A percentile compares a stretch with the other conserved stretches of the same genome.
Evolutionary conservation across 1,140 invertebrate genomes (phyloP).

Genomic region (Cydia pomonella): DNA sequence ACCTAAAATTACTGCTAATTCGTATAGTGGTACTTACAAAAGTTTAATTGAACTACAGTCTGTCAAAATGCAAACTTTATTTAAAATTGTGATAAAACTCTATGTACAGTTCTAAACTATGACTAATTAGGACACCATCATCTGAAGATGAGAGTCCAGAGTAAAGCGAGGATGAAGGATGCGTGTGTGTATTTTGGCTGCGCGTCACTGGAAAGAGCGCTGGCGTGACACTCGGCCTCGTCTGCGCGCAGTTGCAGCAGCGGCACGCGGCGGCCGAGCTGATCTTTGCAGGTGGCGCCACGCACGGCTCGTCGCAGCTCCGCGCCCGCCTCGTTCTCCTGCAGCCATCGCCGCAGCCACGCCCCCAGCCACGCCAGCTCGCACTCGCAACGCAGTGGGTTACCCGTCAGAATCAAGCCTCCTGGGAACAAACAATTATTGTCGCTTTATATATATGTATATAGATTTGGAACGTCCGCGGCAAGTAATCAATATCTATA

Average conservation of each 20-base stretch:
- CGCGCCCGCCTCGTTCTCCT: constrained; percentile 80
- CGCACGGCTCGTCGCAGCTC: constrained; percentile 70
- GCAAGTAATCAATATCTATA: background rate
- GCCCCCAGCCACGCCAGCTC: constrained; percentile 93
- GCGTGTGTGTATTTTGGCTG: constrained; percentile 60
- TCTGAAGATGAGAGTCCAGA: constrained; percentile 63
- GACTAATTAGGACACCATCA: constrained; percentile 51
- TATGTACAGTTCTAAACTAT: constrained; percentile 46
- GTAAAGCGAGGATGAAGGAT: constrained; percentile 57
- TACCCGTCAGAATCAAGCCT: constrained; percentile 90
- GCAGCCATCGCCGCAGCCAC: constrained; percentile 91
- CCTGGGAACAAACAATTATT: constrained; percentile 78
- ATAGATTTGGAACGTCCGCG: background rate
- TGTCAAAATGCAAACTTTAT: constrained; percentile 32
- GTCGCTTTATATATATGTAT: background rate
- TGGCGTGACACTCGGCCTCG: constrained; percentile 88
- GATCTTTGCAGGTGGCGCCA: constrained; percentile 85
- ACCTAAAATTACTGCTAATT: constrained; percentile 27
- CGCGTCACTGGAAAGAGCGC: constrained; percentile 84
- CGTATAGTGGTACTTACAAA: constrained; percentile 33
- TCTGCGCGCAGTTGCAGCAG: constrained; percentile 87
- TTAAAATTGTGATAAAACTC: constrained; percentile 38
- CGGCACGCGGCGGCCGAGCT: constrained; percentile 82
- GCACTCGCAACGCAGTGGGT: constrained; percentile 93
- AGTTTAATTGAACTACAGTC: constrained; percentile 45